These are phyloP conservation scores for Elaphurus davidianus DNA, from an alignment of 2,113 vertebrate genomes.

Conservation along the genomic window DNA sequence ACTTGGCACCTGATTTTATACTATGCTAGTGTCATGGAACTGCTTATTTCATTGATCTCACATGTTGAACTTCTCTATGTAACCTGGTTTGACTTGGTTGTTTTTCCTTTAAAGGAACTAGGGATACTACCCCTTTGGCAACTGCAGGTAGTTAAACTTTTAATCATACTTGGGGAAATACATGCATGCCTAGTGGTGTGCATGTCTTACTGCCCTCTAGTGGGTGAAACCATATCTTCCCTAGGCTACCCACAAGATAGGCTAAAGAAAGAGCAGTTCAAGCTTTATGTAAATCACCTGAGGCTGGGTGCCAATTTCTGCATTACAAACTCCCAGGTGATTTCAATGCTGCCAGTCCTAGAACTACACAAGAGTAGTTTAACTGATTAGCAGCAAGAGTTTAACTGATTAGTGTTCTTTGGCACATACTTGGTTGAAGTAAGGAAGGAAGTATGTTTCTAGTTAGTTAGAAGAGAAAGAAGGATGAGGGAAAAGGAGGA, in stretches of 20 bases:
- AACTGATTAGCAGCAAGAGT: not conserved
- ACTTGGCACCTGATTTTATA: conserved; percentile 54
- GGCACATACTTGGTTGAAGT: not conserved
- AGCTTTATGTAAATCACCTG: not conserved
- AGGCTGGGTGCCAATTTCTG: not conserved
- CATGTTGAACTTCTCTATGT: conserved; percentile 1
- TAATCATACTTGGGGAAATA: not conserved
- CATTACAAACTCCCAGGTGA: not conserved
- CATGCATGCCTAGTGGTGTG: not conserved
- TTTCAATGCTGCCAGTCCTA: not conserved
- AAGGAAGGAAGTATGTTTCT: not conserved
- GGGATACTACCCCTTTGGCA: conserved; percentile 23
- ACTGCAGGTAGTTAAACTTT: not conserved
- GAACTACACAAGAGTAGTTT: not conserved
- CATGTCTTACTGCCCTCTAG: conserved; percentile 64
- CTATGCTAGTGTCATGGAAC: not conserved
- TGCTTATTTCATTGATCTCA: conserved; percentile 43
- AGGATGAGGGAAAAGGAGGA: not conserved
- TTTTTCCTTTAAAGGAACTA: conserved; percentile 45
- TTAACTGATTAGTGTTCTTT: not conserved
- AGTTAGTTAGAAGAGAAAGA: not conserved
- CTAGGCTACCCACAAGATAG: not conserved
- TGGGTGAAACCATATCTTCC: conserved; percentile 51
- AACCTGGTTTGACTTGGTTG: conserved; percentile 52
- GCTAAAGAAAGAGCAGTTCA: not conserved